Evolutionary conservation across 2,113 vertebrate genomes (phyloP).

Genomic region (Felis catus): F.catus_Fca126_mat1.0 CM031423.1:48489001-48489500

Average conservation of each 20-base stretch:
- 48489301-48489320: not conserved
- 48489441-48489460: not conserved
- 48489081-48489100: not conserved
- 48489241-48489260: not conserved
- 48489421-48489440: not conserved
- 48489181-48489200: not conserved
- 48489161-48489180: not conserved
- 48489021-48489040: not conserved
- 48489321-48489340: not conserved
- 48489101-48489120: not conserved
- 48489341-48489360: not conserved
- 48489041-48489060: not conserved
- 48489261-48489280: not conserved
- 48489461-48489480: not conserved
- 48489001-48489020: not conserved
- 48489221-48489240: not conserved
- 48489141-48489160: not conserved
- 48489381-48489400: not conserved
- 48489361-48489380: not conserved
- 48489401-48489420: not conserved
- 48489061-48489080: constrained; percentile 19
- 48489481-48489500: not conserved
- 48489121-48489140: not conserved
- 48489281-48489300: not conserved
- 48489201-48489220: not conserved